Conservation (phyloP, 2,888 invertebrate genomes). For the Xanthia icteritia region DNA sequence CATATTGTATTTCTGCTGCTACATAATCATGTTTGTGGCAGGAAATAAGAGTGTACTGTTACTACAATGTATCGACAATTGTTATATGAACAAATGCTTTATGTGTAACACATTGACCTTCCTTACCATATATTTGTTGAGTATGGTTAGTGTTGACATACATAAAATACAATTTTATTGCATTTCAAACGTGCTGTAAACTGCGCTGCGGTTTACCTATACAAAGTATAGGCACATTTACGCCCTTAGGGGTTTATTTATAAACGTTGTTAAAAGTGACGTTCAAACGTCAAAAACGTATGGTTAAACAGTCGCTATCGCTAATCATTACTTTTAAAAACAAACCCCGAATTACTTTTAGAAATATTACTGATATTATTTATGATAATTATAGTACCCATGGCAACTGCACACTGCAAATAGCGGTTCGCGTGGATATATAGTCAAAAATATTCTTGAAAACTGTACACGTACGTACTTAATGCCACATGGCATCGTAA, state of each 20-base stretch:
- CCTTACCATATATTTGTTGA: constrained; percentile 68
- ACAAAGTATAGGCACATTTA: constrained; percentile 42
- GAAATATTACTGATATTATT: too few relatives aligned
- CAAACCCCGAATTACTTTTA: too few relatives aligned
- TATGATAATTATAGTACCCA: constrained; percentile 40
- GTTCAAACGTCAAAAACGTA: too few relatives aligned
- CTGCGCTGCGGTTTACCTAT: constrained; percentile 39
- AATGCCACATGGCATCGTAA: constrained; percentile 31
- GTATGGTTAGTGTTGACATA: constrained; percentile 77
- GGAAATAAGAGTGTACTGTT: constrained; percentile 55
- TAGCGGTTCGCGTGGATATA: constrained; percentile 31
- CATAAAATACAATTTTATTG: constrained; percentile 65
- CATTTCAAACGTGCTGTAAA: constrained; percentile 49
- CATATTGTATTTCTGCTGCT: constrained; percentile 24
- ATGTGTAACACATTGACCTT: constrained; percentile 64
- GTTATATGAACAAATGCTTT: constrained; percentile 58
- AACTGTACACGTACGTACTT: constrained; percentile 32
- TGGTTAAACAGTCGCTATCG: too few relatives aligned
- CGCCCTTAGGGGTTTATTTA: neutral
- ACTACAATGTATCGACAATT: constrained; percentile 59
- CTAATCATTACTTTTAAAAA: too few relatives aligned
- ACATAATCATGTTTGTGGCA: constrained; percentile 48
- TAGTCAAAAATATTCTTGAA: constrained; percentile 54
- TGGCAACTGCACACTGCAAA: constrained; percentile 25
- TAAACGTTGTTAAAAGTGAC: too few relatives aligned